A percentile compares a stretch with the other conserved stretches of the same genome.
Evolutionary conservation across 2,113 vertebrate genomes (phyloP).

Genomic region (Dendrocopos noguchii): DNA sequence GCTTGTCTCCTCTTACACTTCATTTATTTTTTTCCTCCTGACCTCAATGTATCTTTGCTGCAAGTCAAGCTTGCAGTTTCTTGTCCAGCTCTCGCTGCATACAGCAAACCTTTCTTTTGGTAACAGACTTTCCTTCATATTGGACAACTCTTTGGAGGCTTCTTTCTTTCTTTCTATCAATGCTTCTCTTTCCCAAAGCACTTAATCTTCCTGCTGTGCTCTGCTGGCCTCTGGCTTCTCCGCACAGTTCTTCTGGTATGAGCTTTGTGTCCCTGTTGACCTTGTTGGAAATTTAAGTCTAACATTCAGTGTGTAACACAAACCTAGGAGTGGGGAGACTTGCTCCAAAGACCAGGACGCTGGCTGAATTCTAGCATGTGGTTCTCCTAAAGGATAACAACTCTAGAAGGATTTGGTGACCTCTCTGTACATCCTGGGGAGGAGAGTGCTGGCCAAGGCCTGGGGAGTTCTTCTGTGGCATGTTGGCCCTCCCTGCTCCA

Average conservation of each 20-base stretch:
- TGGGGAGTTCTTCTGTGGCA: conserved; percentile 41
- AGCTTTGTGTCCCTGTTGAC: neutral
- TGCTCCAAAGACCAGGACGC: neutral
- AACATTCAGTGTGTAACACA: neutral
- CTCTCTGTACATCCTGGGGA: conserved; percentile 10
- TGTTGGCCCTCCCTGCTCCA: conserved; percentile 47
- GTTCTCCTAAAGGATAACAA: conserved; percentile 27
- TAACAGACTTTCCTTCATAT: conserved; percentile 42
- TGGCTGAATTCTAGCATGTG: neutral
- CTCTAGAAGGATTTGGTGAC: conserved; percentile 20
- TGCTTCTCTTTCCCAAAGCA: conserved; percentile 7
- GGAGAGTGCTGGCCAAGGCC: conserved; percentile 7
- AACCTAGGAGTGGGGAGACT: neutral
- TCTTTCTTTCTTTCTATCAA: conserved; percentile 2
- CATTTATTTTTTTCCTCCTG: conserved; percentile 1
- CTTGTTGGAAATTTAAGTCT: conserved; percentile 1
- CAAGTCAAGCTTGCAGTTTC: neutral
- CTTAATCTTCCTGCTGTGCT: conserved; percentile 23
- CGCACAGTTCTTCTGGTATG: neutral
- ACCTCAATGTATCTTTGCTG: neutral
- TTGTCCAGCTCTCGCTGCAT: conserved; percentile 2
- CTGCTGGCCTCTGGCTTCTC: neutral
- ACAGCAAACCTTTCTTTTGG: neutral
- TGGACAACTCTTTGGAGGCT: conserved; percentile 23
- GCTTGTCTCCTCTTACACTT: conserved; percentile 2